Conservation (phyloP, 2,113 vertebrate genomes). For the Grantiella picta region DNA sequence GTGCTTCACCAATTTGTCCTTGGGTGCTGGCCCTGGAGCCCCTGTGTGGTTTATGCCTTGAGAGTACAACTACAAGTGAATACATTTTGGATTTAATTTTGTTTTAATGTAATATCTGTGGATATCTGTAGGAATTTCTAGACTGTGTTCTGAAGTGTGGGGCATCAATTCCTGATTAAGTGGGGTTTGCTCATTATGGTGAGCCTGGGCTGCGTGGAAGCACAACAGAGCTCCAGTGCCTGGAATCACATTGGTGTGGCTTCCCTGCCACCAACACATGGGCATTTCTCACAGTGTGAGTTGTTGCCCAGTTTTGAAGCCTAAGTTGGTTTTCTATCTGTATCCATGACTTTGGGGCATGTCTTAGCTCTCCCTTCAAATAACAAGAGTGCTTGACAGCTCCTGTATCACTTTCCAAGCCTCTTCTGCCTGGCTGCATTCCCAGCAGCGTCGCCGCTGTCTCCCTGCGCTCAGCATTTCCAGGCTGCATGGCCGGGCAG, state of each 20-base stretch:
- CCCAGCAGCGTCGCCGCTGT: background rate
- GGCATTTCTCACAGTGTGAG: background rate
- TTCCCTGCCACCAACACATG: accelerated
- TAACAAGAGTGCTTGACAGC: background rate
- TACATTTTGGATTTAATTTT: background rate
- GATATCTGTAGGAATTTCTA: background rate
- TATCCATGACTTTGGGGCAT: background rate
- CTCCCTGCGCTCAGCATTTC: slow-evolving; percentile 56
- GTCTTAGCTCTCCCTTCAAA: background rate
- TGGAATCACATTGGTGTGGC: accelerated
- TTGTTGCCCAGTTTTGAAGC: background rate
- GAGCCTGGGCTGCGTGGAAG: background rate
- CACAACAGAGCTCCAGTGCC: accelerated
- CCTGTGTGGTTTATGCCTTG: background rate
- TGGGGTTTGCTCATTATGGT: background rate
- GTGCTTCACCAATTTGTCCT: background rate
- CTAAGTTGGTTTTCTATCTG: background rate
- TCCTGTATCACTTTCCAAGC: background rate
- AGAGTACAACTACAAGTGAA: background rate
- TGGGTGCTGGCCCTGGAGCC: background rate
- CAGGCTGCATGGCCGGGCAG: slow-evolving; percentile 30
- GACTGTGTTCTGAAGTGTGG: background rate
- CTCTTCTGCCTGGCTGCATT: slow-evolving; percentile 19
- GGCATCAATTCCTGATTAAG: background rate
- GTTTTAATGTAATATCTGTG: background rate